A percentile compares a stretch with the other conserved stretches of the same genome.
Evolutionary conservation across 2,797 vertebrate species (phyloP).

Genomic region (Pygocentrus nattereri): DNA sequence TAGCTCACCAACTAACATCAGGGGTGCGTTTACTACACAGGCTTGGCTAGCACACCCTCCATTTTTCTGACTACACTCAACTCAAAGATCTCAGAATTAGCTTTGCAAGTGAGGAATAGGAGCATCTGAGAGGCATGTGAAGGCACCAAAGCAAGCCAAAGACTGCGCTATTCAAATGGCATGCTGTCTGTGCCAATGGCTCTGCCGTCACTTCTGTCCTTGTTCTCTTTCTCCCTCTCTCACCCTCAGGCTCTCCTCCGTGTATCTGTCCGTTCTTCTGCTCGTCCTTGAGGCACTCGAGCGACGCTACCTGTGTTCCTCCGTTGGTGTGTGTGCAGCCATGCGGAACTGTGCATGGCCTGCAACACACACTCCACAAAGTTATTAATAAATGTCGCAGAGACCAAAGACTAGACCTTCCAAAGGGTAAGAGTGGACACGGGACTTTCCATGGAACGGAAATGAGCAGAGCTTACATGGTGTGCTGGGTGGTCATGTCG

Average conservation of each 20-base stretch:
- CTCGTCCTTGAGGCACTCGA: constrained; percentile 56
- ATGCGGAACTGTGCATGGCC: constrained; percentile 54
- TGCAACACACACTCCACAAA: constrained; percentile 55
- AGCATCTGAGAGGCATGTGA: not conserved
- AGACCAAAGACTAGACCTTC: constrained; percentile 5
- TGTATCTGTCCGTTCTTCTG: constrained; percentile 33
- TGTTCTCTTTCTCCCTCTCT: constrained; percentile 14
- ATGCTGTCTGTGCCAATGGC: constrained; percentile 6
- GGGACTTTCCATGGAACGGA: constrained; percentile 34
- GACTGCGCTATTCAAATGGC: not conserved
- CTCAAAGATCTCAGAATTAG: not conserved
- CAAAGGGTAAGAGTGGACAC: constrained; percentile 39
- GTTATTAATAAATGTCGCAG: constrained; percentile 62
- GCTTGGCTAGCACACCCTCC: not conserved
- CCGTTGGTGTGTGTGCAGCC: constrained; percentile 46
- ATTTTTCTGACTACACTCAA: not conserved
- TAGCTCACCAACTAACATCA: not conserved
- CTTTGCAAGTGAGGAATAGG: not conserved
- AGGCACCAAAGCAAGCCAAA: not conserved
- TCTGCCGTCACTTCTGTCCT: constrained; percentile 24
- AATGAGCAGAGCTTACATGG: constrained; percentile 38
- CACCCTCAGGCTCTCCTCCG: constrained; percentile 24
- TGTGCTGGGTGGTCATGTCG: not conserved
- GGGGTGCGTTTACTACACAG: not conserved
- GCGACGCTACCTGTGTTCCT: constrained; percentile 55